These are phyloP conservation scores for Hypanus sabinus DNA, from an alignment of 2,113 vertebrate genomes.

Conservation along the genomic window DNA sequence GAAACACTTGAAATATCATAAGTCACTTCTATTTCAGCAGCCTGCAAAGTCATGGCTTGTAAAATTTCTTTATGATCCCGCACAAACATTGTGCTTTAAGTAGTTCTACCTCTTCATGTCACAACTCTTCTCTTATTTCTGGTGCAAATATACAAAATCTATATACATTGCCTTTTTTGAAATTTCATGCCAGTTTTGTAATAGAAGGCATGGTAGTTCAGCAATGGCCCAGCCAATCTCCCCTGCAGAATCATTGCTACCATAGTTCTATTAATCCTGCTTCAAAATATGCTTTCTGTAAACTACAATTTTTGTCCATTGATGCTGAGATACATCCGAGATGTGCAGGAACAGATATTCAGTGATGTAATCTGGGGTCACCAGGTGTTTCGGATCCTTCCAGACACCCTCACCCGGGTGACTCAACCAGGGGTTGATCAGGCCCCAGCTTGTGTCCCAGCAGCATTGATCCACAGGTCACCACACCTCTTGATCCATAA, in stretches of 20 bases:
- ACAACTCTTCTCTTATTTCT: not conserved
- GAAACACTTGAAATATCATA: not conserved
- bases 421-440: too few relatives aligned
- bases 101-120: not conserved
- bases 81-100: not conserved
- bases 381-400: too few relatives aligned
- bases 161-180: not conserved
- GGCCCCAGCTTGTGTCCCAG: too few relatives aligned
- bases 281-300: too few relatives aligned
- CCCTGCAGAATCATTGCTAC: not conserved
- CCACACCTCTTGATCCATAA: too few relatives aligned
- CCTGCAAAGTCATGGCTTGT: not conserved
- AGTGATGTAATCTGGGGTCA: too few relatives aligned
- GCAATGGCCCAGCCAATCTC: not conserved
- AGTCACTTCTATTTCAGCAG: not conserved
- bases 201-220: not conserved
- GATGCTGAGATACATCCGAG: too few relatives aligned
- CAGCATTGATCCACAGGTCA: too few relatives aligned
- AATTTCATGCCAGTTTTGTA: not conserved
- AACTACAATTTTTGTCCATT: not conserved
- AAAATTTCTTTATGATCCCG: not conserved
- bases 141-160: not conserved
- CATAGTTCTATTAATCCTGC: not conserved
- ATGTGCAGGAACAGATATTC: too few relatives aligned
- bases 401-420: too few relatives aligned